Evolutionary conservation across 2,888 invertebrate species (phyloP), one percentile per base, ranked within the genome.

Genomic region (Stenodera caucasica): DNA sequence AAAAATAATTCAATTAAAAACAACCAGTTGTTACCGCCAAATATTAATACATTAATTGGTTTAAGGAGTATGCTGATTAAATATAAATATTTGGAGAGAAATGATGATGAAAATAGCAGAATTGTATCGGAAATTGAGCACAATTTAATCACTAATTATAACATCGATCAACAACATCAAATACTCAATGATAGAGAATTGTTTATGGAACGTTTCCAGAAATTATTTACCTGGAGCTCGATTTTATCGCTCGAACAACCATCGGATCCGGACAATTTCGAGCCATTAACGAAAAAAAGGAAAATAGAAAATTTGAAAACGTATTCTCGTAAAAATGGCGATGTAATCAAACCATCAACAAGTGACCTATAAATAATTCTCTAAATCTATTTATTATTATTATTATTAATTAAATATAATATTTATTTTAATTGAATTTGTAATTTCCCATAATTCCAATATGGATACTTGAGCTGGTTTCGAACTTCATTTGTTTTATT

Each of bases 191-290:
- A 69, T 15, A 53, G 64, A n/a, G 53, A 57, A 7, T 15, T 67
- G 9, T 72, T 70, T 61, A 63, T 61, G 21, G 21, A 58, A 26
- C 54, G 69, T 35, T 70, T 72, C 50, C 33, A 63, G 2, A 29
- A 64, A 11, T 37, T 72, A 2, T 70, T 69, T 45, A 63, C 64
- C n/a, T 72, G 69, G 70, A 66, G 69, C 4, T 63, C 68, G 8
- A 52, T 70, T 21, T 50, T 72, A 49, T 67, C 70, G 0, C 60
- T 72, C 14, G 54, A 64, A 55, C 49, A 57, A 57, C 66, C 65
- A 33, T 15, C 18, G 18, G 29, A 32, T n/a, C 32, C 29, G 8
- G 57, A 60, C 21, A 30, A 40, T 40, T 35, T 35, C 4, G 40
- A 40, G 9, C 18, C 40, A 11, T 5, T 18, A 9, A 4, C 18